Evolutionary conservation across 2,797 vertebrate species (phyloP), one percentile per base, ranked within the genome.

Genomic region (Microchirus variegatus): DNA sequence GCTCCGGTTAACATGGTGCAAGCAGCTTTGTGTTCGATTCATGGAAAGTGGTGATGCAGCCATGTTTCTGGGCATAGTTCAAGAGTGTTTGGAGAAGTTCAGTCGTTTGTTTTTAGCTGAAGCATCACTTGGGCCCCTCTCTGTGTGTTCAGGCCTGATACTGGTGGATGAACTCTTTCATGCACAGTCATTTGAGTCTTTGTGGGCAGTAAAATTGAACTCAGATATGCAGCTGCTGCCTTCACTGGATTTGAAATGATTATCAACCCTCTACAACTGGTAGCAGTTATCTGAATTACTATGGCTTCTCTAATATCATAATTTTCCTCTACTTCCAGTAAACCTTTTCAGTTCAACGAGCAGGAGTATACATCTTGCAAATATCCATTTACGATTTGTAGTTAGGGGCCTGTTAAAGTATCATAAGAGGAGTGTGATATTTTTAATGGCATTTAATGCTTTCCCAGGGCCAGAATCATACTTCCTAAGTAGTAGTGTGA

Each of bases 1-100:
- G 59, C 56, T 79, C 68, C 63, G 65, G 64, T 75, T 73, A 71
- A 60, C 70, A 22, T 51, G 47, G 14, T 44, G 35, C 38, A 9
- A 59, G 19, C 63, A 41, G 55, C 43, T 41, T 41, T 9, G 9
- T 40, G 26, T 44, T 35, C 59, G 59, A 65, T 48, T 79, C 36
- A 53, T 44, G 63, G 74, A 71, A 65, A 70, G 52, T 73, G 22
- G 36, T 51, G 40, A 43, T 56, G 67, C 67, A 18, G 51, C 62
- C 48, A 37, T 41, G 74, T 59, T 60, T 13, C 57, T 6, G 56
- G 16, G 52, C 1, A n/a, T n/a, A n/a, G 16, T 52, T 17, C 22
- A 53, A 17, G 44, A 41, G 43, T 41, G 9, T 62, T 55, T 55
- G 31, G 42, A 50, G 51, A 3, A 12, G 43, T 61, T 56, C 42